Conservation (phyloP, 2,113 vertebrate genomes). For the Passer domesticus region DNA sequence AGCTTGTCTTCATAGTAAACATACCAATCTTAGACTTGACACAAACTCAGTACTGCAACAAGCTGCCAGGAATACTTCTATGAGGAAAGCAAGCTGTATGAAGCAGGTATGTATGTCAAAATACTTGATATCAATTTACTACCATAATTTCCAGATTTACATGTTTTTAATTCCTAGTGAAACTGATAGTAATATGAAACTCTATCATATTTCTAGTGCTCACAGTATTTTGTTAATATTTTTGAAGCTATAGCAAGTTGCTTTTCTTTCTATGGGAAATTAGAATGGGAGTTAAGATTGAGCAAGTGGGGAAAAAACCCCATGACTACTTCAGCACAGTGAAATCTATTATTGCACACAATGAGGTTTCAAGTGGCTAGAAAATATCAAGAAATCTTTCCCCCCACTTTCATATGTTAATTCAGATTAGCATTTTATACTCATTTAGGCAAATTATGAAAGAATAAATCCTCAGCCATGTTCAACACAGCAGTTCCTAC, state of each 20-base stretch:
- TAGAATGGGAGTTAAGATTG: neutral
- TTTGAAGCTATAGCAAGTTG: neutral
- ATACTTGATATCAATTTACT: neutral
- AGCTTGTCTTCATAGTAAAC: neutral
- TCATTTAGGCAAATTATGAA: neutral
- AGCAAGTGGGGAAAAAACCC: neutral
- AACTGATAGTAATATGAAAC: neutral
- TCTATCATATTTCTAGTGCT: neutral
- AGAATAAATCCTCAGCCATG: neutral
- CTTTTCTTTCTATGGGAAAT: neutral
- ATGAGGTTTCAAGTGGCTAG: neutral
- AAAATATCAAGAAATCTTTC: neutral
- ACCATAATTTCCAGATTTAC: neutral
- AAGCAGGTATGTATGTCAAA: neutral
- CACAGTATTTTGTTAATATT: neutral
- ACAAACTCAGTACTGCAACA: neutral
- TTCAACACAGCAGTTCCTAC: neutral
- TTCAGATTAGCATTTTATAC: neutral
- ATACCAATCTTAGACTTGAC: neutral
- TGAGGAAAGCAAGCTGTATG: neutral
- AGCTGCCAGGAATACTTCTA: neutral
- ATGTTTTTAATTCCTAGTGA: neutral
- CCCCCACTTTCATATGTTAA: neutral
- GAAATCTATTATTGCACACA: neutral
- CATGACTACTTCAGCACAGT: neutral